A percentile compares a stretch with the other conserved stretches of the same genome.
Evolutionary conservation across 2,888 invertebrate species (phyloP).

Genomic region (Nemoura dubitans): DNA sequence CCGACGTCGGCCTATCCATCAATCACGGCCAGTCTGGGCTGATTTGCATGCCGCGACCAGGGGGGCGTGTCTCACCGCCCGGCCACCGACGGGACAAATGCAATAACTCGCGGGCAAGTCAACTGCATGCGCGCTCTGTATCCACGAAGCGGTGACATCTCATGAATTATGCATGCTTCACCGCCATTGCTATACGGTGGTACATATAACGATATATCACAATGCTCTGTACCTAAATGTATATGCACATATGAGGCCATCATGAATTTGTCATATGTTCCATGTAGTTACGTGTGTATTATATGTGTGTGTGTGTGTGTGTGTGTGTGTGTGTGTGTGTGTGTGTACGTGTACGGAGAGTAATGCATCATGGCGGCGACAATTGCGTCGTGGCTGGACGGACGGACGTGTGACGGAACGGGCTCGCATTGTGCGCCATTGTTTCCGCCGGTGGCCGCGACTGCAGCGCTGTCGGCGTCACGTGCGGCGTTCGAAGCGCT

Average conservation of each 20-base stretch:
- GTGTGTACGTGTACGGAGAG: neutral
- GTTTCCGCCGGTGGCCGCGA: too few relatives aligned
- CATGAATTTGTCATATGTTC: neutral
- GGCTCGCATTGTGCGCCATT: neutral
- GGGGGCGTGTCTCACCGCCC: too few relatives aligned
- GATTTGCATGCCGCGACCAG: neutral
- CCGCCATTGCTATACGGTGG: neutral
- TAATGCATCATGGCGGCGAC: neutral
- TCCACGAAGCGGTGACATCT: neutral
- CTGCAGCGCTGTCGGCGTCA: too few relatives aligned
- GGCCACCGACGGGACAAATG: neutral
- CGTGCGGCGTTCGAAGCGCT: too few relatives aligned
- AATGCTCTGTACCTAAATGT: too few relatives aligned
- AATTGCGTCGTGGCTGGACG: neutral
- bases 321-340: too few relatives aligned
- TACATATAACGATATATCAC: neutral
- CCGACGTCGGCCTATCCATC: neutral
- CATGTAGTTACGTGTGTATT: neutral
- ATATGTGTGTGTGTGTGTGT: neutral
- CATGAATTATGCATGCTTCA: slow-evolving; percentile 30
- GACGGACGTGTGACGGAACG: neutral
- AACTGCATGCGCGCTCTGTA: neutral
- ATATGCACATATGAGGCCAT: neutral
- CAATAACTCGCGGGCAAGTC: slow-evolving; percentile 1
- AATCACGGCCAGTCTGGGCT: neutral